Percentiles rank a stretch among this genome's conserved stretches.
Conservation (phyloP, 2,113 vertebrate species). For the Atrichornis clamosus region DNA sequence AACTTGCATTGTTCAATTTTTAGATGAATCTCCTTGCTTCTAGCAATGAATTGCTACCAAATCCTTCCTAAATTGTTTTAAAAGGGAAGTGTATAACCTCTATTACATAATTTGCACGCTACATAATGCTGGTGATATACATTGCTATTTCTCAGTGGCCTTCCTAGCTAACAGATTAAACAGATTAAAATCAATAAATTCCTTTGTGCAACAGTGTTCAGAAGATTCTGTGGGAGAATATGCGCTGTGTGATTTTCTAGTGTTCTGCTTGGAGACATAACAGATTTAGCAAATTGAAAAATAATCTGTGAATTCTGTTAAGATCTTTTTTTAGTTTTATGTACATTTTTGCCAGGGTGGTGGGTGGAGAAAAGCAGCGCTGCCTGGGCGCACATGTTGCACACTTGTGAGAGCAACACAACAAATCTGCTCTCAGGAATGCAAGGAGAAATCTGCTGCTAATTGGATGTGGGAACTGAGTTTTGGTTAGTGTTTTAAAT, state of each 20-base stretch:
- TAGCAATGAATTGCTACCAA: not conserved
- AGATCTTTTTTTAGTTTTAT: not conserved
- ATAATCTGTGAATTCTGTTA: not conserved
- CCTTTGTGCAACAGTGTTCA: not conserved
- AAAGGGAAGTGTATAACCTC: not conserved
- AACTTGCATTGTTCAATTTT: not conserved
- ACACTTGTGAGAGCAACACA: not conserved
- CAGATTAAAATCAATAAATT: not conserved
- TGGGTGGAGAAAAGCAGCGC: not conserved
- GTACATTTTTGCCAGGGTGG: not conserved
- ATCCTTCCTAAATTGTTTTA: not conserved
- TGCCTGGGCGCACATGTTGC: not conserved
- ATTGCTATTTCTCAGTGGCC: not conserved
- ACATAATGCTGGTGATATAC: not conserved
- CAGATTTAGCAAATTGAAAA: not conserved
- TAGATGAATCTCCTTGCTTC: not conserved
- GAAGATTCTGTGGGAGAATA: not conserved
- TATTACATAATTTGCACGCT: not conserved
- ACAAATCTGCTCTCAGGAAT: constrained; percentile 16
- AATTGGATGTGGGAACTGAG: not conserved
- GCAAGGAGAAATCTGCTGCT: not conserved
- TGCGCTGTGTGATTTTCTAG: not conserved
- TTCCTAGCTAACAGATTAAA: not conserved
- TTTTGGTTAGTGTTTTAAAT: not conserved
- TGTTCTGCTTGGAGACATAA: not conserved